phyloP scores from a whole-genome alignment of 2,888 invertebrate genomes.

The Brachynemurus nebulosus region DNA sequence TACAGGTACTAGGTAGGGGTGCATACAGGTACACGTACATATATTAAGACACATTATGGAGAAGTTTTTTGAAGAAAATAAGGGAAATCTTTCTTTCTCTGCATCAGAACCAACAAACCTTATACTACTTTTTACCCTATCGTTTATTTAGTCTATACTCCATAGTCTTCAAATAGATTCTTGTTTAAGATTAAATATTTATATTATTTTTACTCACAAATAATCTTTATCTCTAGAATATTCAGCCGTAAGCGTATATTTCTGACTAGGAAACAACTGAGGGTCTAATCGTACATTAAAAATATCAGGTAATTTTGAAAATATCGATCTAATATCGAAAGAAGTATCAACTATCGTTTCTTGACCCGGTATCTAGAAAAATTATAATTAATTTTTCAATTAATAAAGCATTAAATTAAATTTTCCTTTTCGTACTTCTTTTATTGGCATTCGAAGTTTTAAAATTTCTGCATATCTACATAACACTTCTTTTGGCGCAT shows the following conservation, averaged over 20 bases:
- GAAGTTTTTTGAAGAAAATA: too few species aligned
- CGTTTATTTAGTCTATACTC: too few species aligned
- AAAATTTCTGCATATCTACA: slow-evolving; percentile 61
- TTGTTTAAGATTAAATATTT: too few species aligned
- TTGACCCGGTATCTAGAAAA: slow-evolving; percentile 28
- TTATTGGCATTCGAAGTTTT: slow-evolving; percentile 64
- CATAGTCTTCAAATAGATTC: too few species aligned
- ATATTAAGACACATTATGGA: too few species aligned
- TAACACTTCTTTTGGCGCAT: slow-evolving; percentile 55
- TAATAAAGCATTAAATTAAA: not conserved
- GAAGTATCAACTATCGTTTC: slow-evolving; percentile 28
- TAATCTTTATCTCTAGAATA: slow-evolving; percentile 58
- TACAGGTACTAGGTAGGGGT: too few species aligned
- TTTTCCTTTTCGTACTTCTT: slow-evolving; percentile 35
- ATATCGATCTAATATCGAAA: slow-evolving; percentile 20
- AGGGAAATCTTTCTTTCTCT: too few species aligned
- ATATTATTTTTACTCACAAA: slow-evolving; percentile 54
- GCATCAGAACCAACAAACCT: too few species aligned
- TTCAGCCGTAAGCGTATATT: slow-evolving; percentile 50
- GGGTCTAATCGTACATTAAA: slow-evolving; percentile 41
- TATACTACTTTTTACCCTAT: too few species aligned
- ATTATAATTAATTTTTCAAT: not conserved
- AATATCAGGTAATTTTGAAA: slow-evolving; percentile 25
- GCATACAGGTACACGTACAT: too few species aligned
- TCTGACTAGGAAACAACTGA: slow-evolving; percentile 43